Base-by-base conservation (phyloP, 2,888 invertebrate species). In the Drosophila pegasa region DNA sequence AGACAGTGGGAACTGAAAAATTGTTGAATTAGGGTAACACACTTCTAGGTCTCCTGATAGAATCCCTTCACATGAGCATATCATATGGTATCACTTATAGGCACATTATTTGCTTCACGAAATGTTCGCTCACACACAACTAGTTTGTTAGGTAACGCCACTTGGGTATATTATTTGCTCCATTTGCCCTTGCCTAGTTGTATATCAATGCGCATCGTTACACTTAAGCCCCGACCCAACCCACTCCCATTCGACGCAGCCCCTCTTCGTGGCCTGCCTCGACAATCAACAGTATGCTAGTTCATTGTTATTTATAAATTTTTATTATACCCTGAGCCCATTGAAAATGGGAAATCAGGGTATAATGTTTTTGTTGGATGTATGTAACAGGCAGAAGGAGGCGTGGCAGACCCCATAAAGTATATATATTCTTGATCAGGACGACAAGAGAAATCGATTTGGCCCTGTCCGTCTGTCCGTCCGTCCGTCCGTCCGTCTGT, bases 251-350 rank as follows among this genome's bases (percentile, higher is more conserved):
- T 9, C 9, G n/a, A 20, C 33, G 8, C 22, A 22, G n/a, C 35
- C 16, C 22, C 18, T 9, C 12, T 5, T 2, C 43, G 9, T n/a
- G 43, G n/a, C 27, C 27, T 10, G 10, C 43, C 43, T 45, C 43
- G 50, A 33, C 29, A 50, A 35, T 20, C 10, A 29, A 20, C n/a
- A 16, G 45, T 40, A 41, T 22, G 55, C 65, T 9, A 40, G 60
- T 51, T 60, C 60, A 62, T 62, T 72, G 67, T 72, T 75, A 72
- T 75, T 77, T 72, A 72, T 72, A 72, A 52, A 14, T 40, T 41
- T 38, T 14, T 25, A 8, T 37, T 37, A 16, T 37, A n/a, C n/a
- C n/a, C n/a, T n/a, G n/a, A n/a, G n/a, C n/a, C n/a, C n/a, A n/a
- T n/a, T n/a, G n/a, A n/a, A n/a, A n/a, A n/a, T n/a, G n/a, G n/a